phyloP scores from a whole-genome alignment of 2,888 invertebrate genomes.

The Lumbricus terrestris region DNA sequence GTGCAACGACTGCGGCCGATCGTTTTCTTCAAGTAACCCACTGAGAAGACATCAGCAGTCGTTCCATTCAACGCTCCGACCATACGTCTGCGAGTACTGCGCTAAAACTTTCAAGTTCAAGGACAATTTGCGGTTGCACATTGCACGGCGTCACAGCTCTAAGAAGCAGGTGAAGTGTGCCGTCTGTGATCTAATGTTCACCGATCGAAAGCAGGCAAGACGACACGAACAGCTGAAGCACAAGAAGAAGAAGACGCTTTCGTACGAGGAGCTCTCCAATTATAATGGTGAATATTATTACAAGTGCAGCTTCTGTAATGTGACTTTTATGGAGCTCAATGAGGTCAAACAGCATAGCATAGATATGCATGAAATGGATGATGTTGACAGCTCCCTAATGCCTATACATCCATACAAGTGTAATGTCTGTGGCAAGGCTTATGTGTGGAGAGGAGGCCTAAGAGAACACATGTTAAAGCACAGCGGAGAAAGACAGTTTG shows the following conservation, averaged over 20 bases:
- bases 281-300: background rate
- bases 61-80: background rate
- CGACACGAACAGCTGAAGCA: background rate
- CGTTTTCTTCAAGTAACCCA: conserved; percentile 8
- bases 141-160: background rate
- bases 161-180: background rate
- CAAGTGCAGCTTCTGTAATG: conserved; percentile 4
- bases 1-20: background rate
- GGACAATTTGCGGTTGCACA: background rate
- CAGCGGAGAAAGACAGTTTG: conserved; percentile 3
- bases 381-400: background rate
- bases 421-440: background rate
- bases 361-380: background rate
- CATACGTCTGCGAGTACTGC: background rate
- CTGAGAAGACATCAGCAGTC: background rate
- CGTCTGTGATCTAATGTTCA: conserved; percentile 8
- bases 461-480: background rate
- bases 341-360: conserved; percentile 7
- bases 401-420: background rate
- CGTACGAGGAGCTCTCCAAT: background rate
- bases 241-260: background rate
- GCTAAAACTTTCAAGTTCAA: conserved; percentile 9
- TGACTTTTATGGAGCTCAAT: background rate
- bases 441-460: background rate
- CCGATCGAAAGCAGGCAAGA: background rate